Evolutionary conservation across 1,140 invertebrate species (phyloP).

Genomic region (Lasioglossum baleicum): DNA sequence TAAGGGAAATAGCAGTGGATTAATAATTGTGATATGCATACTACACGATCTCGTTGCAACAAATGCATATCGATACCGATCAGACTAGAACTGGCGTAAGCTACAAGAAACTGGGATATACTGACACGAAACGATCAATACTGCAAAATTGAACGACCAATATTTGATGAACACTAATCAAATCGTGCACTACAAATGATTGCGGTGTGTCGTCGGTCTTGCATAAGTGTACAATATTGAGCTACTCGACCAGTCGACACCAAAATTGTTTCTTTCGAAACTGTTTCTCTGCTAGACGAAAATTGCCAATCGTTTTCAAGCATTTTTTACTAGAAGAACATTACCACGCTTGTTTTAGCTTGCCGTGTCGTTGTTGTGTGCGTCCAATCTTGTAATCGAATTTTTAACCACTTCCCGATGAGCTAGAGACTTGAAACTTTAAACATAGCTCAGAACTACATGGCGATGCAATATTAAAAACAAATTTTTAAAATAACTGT

Average conservation of each 20-base stretch:
- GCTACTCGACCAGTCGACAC: background rate
- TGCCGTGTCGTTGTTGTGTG: too few relatives aligned
- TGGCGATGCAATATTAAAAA: too few relatives aligned
- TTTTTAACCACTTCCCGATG: too few relatives aligned
- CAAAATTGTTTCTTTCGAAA: background rate
- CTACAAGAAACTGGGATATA: constrained; percentile 1
- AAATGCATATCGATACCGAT: background rate
- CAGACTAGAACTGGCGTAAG: background rate
- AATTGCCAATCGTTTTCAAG: background rate
- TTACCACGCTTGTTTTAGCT: too few relatives aligned
- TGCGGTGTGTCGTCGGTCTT: background rate
- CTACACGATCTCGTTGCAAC: background rate
- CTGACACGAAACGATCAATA: constrained; percentile 1
- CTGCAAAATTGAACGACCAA: constrained; percentile 13
- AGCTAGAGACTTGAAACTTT: too few relatives aligned
- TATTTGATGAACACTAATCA: constrained; percentile 11
- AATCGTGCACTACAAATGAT: constrained; percentile 7
- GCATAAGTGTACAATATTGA: constrained; percentile 7
- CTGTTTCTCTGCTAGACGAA: too few relatives aligned
- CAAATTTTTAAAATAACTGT: too few relatives aligned
- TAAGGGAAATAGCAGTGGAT: too few relatives aligned
- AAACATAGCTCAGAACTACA: too few relatives aligned
- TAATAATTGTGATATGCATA: too few relatives aligned
- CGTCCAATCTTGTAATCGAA: too few relatives aligned
- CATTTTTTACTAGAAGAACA: too few relatives aligned